A percentile compares a stretch with the other conserved stretches of the same genome.
These are phyloP conservation scores for Galerucella calmariensis DNA, from an alignment of 2,888 invertebrate species.

Conservation along the genomic window DNA sequence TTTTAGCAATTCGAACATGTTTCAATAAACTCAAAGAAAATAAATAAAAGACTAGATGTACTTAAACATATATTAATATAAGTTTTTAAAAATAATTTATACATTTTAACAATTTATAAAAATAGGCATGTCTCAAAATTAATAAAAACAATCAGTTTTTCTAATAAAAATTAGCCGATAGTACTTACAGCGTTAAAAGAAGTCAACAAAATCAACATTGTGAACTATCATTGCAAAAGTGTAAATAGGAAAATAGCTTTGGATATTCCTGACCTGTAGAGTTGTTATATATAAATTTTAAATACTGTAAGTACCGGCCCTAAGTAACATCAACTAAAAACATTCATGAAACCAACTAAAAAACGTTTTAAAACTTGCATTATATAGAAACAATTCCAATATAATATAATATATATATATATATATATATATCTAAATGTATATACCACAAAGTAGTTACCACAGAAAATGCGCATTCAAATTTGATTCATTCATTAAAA, in stretches of 20 bases:
- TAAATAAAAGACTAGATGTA: not conserved
- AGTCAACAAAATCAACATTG: not conserved
- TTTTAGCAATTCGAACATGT: no score
- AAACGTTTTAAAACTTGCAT: conserved; percentile 18
- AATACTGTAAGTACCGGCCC: conserved; percentile 8
- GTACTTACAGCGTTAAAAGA: conserved; percentile 10
- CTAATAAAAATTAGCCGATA: not conserved
- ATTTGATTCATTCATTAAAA: conserved; percentile 27
- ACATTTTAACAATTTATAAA: conserved; percentile 13
- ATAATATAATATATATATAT: not conserved
- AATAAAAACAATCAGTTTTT: conserved; percentile 7
- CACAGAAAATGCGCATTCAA: conserved; percentile 41
- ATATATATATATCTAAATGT: conserved; percentile 18
- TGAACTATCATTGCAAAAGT: not conserved
- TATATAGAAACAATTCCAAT: conserved; percentile 18
- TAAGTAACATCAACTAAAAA: conserved; percentile 8
- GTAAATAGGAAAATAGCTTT: no score
- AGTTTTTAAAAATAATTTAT: conserved; percentile 5
- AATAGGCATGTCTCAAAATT: conserved; percentile 15
- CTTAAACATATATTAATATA: conserved; percentile 2
- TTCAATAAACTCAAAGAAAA: not conserved
- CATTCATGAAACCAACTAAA: conserved; percentile 17
- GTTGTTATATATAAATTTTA: no score
- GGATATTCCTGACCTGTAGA: no score
- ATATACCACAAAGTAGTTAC: conserved; percentile 34